Percentiles rank a stretch among this genome's conserved stretches.
These are phyloP conservation scores for Thecophora atra DNA, from an alignment of 2,888 invertebrate genomes.

Conservation along the genomic window DNA sequence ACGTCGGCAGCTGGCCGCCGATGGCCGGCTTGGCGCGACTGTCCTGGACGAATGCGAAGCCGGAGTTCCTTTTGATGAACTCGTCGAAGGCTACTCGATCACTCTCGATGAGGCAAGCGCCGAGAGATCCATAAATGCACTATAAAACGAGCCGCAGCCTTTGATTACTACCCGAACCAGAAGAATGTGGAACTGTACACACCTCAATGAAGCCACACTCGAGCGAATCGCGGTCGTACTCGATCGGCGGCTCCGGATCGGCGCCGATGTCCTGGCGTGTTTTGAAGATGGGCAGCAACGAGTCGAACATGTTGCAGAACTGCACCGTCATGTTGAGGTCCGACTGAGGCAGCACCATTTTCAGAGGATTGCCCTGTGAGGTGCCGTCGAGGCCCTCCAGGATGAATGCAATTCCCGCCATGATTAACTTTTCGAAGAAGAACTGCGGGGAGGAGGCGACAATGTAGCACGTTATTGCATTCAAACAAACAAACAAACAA, in stretches of 20 bases:
- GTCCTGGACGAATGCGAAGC: slow-evolving; percentile 77
- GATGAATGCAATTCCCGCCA: slow-evolving; percentile 76
- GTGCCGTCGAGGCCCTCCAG: slow-evolving; percentile 79
- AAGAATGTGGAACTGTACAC: too few species aligned
- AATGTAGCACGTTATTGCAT: neutral
- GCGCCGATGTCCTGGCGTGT: slow-evolving; percentile 65
- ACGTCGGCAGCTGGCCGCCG: slow-evolving; percentile 77
- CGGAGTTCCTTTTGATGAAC: slow-evolving; percentile 74
- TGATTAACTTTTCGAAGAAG: slow-evolving; percentile 81
- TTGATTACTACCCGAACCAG: too few species aligned
- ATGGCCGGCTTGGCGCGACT: slow-evolving; percentile 72
- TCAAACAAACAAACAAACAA: neutral
- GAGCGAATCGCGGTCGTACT: slow-evolving; percentile 70
- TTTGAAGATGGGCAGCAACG: slow-evolving; percentile 68
- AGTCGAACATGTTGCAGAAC: slow-evolving; percentile 82
- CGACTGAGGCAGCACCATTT: slow-evolving; percentile 85
- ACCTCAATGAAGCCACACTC: slow-evolving; percentile 78
- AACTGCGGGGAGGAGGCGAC: slow-evolving; percentile 53
- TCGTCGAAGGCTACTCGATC: slow-evolving; percentile 79
- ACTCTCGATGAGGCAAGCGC: slow-evolving; percentile 78
- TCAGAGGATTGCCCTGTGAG: slow-evolving; percentile 77
- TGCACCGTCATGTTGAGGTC: slow-evolving; percentile 88
- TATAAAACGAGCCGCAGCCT: slow-evolving; percentile 59
- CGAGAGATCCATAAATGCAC: slow-evolving; percentile 85
- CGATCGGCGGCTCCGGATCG: slow-evolving; percentile 66